A percentile compares a stretch with the other conserved stretches of the same genome.
Evolutionary conservation across 1,140 invertebrate genomes (phyloP).

Genomic region (Vanessa tameamea): DNA sequence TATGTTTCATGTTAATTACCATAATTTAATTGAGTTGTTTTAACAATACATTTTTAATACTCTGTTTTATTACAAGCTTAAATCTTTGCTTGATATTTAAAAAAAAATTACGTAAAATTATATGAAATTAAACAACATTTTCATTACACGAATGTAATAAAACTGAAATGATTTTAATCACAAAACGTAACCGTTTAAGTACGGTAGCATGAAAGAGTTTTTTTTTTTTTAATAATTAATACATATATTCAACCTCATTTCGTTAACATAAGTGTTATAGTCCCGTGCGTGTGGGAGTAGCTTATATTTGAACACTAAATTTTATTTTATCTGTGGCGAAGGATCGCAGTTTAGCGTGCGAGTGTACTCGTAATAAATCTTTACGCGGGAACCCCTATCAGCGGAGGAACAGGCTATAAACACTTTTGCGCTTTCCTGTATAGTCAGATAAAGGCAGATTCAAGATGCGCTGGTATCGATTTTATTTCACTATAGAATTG

Average conservation of each 20-base stretch:
- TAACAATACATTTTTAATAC: constrained; percentile 22
- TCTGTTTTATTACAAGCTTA: constrained; percentile 19
- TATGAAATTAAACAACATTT: constrained; percentile 12
- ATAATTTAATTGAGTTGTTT: constrained; percentile 35
- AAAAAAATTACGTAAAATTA: constrained; percentile 15
- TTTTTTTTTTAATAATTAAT: neutral
- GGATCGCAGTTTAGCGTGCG: constrained; percentile 57
- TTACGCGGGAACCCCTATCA: constrained; percentile 49
- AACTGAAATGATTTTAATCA: constrained; percentile 18
- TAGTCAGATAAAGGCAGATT: constrained; percentile 22
- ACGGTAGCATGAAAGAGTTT: neutral
- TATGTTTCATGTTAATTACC: constrained; percentile 17
- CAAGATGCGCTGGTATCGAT: constrained; percentile 27
- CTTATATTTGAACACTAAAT: constrained; percentile 38
- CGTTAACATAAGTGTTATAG: constrained; percentile 4
- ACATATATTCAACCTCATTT: neutral
- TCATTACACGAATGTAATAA: constrained; percentile 10
- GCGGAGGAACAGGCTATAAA: constrained; percentile 47
- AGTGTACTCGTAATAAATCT: constrained; percentile 52
- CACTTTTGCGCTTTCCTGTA: constrained; percentile 58
- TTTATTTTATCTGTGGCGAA: constrained; percentile 39
- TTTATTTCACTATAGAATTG: neutral
- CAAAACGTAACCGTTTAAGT: neutral
- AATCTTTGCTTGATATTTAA: constrained; percentile 7
- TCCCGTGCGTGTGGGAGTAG: constrained; percentile 3